Conservation (phyloP, 2,113 vertebrate genomes). For the Brachyhypopomus gauderio region DNA sequence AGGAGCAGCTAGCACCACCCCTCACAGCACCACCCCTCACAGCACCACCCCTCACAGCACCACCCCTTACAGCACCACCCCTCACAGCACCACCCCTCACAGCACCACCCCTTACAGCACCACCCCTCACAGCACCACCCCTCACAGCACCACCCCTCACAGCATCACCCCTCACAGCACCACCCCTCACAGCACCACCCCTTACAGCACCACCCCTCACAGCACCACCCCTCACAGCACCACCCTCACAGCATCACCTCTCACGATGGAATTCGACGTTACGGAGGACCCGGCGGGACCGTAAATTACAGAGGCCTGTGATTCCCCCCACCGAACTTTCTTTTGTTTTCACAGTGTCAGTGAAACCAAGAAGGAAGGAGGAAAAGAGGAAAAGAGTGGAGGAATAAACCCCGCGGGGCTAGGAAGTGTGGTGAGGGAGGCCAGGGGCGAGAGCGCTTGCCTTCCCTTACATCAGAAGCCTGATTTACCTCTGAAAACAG, state of each 20-base stretch:
- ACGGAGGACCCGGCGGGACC: slow-evolving; percentile 44
- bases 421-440: background rate
- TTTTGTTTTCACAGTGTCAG: too few relatives aligned
- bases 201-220: background rate
- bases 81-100: slow-evolving; percentile 12
- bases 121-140: background rate
- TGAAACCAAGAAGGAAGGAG: background rate
- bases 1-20: too few relatives aligned
- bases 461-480: slow-evolving; percentile 39
- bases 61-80: too few relatives aligned
- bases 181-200: too few relatives aligned
- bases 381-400: background rate
- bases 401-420: background rate
- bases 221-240: slow-evolving; percentile 32
- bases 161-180: slow-evolving; percentile 32
- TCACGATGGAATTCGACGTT: slow-evolving; percentile 48
- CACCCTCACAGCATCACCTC: too few relatives aligned
- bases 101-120: slow-evolving; percentile 6
- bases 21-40: slow-evolving; percentile 12
- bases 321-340: slow-evolving; percentile 14
- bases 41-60: slow-evolving; percentile 6
- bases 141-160: slow-evolving; percentile 1
- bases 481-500: background rate
- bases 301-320: slow-evolving; percentile 48
- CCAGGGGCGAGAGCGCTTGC: slow-evolving; percentile 8